phyloP scores from a whole-genome alignment of 2,113 vertebrate genomes.

The Psittacus erithacus region DNA sequence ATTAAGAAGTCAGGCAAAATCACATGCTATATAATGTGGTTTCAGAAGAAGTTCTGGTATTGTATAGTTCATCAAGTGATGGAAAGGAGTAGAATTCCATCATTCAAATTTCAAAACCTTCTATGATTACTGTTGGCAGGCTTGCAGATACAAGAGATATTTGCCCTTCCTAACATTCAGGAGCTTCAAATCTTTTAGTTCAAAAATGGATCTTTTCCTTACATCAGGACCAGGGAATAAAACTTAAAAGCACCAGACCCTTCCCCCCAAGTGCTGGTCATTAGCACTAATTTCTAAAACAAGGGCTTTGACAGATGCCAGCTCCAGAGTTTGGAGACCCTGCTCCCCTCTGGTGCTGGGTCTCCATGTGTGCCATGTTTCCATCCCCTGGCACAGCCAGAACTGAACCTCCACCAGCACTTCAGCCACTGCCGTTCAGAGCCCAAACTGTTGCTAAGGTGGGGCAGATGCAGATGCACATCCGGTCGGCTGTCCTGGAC shows the following conservation, averaged over 20 bases:
- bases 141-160: neutral
- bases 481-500: neutral
- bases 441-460: neutral
- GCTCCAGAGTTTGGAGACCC: neutral
- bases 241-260: neutral
- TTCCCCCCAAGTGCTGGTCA: neutral
- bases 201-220: neutral
- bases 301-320: neutral
- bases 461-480: neutral
- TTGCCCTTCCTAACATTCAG: neutral
- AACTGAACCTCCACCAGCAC: neutral
- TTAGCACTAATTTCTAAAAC: neutral
- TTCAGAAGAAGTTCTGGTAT: neutral
- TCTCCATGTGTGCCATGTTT: neutral
- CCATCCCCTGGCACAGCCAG: neutral
- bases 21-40: neutral
- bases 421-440: neutral
- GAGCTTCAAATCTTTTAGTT: neutral
- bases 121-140: neutral
- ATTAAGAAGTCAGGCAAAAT: neutral
- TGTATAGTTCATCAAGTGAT: neutral
- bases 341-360: neutral
- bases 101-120: neutral
- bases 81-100: neutral
- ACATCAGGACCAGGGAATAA: neutral